Percentiles rank a stretch among this genome's conserved stretches.
These are phyloP conservation scores for Acanthacorydalis orientalis DNA, from an alignment of 2,888 invertebrate genomes.

Conservation along the genomic window DNA sequence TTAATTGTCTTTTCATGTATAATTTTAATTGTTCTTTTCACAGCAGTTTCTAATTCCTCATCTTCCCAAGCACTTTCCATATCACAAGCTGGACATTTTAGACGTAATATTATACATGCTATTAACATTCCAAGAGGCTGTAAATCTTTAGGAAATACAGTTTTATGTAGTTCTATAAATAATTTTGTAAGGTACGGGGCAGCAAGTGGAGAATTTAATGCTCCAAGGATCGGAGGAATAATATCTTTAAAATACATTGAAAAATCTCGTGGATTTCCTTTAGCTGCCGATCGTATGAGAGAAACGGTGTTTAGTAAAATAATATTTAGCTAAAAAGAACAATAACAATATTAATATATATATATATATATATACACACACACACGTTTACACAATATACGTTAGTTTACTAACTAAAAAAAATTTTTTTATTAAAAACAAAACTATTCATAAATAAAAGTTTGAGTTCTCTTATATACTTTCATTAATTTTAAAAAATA, in stretches of 20 bases:
- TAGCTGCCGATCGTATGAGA: slow-evolving; percentile 30
- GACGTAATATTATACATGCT: slow-evolving; percentile 53
- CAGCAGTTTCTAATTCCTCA: slow-evolving; percentile 43
- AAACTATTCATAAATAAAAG: too few relatives aligned
- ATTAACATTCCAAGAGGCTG: slow-evolving; percentile 38
- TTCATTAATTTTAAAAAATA: too few relatives aligned
- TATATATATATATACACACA: too few relatives aligned
- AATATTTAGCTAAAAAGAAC: slow-evolving; percentile 21
- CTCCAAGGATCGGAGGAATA: slow-evolving; percentile 36
- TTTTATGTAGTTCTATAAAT: slow-evolving; percentile 39
- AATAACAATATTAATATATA: neutral
- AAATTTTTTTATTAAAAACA: too few relatives aligned
- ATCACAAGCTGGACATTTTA: slow-evolving; percentile 66
- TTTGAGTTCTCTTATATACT: too few relatives aligned
- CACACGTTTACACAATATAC: too few relatives aligned
- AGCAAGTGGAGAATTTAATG: slow-evolving; percentile 61
- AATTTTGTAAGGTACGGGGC: slow-evolving; percentile 47
- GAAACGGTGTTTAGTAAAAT: slow-evolving; percentile 29
- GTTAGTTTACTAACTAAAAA: too few relatives aligned
- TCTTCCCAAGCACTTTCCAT: slow-evolving; percentile 62
- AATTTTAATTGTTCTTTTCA: slow-evolving; percentile 42
- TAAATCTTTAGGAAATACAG: slow-evolving; percentile 31
- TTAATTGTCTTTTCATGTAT: slow-evolving; percentile 34
- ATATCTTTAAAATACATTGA: slow-evolving; percentile 38
- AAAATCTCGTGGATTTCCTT: slow-evolving; percentile 32